Base-by-base conservation (phyloP, 2,797 vertebrate species). In the Enteromius radiatus region DNA sequence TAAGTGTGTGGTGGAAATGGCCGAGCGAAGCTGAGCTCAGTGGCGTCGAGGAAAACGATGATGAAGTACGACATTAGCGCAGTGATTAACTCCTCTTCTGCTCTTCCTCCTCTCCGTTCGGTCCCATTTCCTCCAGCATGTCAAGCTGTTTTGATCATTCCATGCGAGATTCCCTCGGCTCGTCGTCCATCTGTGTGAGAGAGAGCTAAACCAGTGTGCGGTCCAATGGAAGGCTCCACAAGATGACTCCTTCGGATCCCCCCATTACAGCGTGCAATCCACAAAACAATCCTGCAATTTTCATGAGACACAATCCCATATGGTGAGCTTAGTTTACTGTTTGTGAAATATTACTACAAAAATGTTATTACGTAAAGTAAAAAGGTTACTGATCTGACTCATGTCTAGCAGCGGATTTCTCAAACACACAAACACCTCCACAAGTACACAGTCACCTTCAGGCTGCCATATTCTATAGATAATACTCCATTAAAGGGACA, bases 1-100 rank as follows among this genome's bases (percentile, higher is more conserved):
- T 38, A 52, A 68, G 67, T 70, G 81, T 75, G 54, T 88, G 91
- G 90, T 90, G 89, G 84, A 90, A 90, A 90, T 89, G 87, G 87
- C 85, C 59, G 59, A 80, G 81, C 15, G n/a, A 83, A 83, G 89
- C 84, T 45, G 31, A 83, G 85, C 84, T 84, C 88, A 84, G 88
- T 26, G 65, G 88, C 88, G 84, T 75, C 19, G 45, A 86, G 85
- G 88, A 92, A 94, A 94, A 94, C 92, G 90, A 94, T 95, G 95
- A 95, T 95, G 93, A 95, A 95, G 92, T 94, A 90, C 91, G 89
- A 92, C 94, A 94, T 94, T 95, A 95, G 92, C 80, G 85, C 86
- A 87, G 93, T 94, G 94, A 95, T 95, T 95, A 95, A 94, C 94
- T 95, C 91, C 92, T 93, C 93, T 90, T 92, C 90, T 90, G 88